These are phyloP conservation scores for Rhabdornis inornatus DNA, from an alignment of 2,113 vertebrate species.

Conservation along the genomic window DNA sequence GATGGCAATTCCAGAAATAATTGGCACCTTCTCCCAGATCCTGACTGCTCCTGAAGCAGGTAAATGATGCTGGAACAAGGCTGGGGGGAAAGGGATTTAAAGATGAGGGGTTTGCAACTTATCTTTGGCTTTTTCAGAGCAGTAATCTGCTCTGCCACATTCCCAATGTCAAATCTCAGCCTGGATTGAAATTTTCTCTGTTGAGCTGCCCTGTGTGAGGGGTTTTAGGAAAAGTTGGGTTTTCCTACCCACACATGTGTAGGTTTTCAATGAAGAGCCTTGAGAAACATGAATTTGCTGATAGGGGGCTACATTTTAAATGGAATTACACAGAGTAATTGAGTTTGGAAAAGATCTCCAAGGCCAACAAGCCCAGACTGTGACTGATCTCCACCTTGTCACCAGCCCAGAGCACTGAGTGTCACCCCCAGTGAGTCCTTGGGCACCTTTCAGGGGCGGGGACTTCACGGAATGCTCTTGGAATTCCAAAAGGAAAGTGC, in stretches of 20 bases:
- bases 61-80: background rate
- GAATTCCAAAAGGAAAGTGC: background rate
- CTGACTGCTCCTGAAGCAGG: background rate
- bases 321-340: too few relatives aligned
- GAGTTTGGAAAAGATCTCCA: background rate
- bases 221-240: background rate
- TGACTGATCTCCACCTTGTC: too few relatives aligned
- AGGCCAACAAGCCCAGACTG: background rate
- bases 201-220: background rate
- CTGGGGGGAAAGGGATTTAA: background rate
- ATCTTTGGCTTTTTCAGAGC: background rate
- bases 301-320: background rate
- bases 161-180: rapidly evolving
- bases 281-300: background rate
- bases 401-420: background rate
- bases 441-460: background rate
- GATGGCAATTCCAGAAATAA: background rate
- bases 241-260: background rate
- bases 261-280: background rate
- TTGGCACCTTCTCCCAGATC: background rate
- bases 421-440: background rate
- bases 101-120: background rate
- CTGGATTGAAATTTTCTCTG: background rate
- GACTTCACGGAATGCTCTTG: background rate
- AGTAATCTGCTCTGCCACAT: background rate